Evolutionary conservation across 2,888 invertebrate species (phyloP).

Genomic region (Dione juno): DNA sequence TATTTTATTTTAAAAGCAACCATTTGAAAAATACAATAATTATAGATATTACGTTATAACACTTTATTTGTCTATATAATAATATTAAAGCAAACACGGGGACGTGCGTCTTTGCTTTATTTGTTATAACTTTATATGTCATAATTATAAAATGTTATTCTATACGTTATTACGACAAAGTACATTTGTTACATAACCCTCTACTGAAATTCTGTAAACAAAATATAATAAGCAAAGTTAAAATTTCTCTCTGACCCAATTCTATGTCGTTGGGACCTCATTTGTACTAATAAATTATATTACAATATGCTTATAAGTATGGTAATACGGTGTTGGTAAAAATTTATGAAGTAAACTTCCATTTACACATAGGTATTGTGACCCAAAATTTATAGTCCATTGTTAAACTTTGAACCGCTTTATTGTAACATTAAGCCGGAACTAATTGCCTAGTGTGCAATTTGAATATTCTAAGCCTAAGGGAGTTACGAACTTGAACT

Average conservation of each 20-base stretch:
- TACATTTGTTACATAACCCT: neutral
- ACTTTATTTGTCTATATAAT: neutral
- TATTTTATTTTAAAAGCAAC: too few relatives aligned
- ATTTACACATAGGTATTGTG: conserved; percentile 40
- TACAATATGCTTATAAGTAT: conserved; percentile 25
- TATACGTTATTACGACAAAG: too few relatives aligned
- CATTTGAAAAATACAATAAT: too few relatives aligned
- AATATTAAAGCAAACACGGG: neutral
- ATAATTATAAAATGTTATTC: neutral
- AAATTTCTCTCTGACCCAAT: conserved; percentile 3
- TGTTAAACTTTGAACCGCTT: conserved; percentile 39
- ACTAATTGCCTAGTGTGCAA: conserved; percentile 38
- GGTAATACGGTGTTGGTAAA: conserved; percentile 27
- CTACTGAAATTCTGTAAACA: neutral
- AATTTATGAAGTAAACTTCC: conserved; percentile 39
- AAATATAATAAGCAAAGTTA: neutral
- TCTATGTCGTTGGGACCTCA: neutral
- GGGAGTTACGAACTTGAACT: conserved; percentile 29
- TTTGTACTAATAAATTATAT: conserved; percentile 11
- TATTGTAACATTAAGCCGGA: conserved; percentile 41
- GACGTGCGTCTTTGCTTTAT: conserved; percentile 1
- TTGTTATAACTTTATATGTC: neutral
- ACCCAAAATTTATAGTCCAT: conserved; percentile 39
- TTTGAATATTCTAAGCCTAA: conserved; percentile 40
- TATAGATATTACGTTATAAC: too few relatives aligned